Conservation (phyloP, 2,888 invertebrate genomes). For the Ligdia adustata region DNA sequence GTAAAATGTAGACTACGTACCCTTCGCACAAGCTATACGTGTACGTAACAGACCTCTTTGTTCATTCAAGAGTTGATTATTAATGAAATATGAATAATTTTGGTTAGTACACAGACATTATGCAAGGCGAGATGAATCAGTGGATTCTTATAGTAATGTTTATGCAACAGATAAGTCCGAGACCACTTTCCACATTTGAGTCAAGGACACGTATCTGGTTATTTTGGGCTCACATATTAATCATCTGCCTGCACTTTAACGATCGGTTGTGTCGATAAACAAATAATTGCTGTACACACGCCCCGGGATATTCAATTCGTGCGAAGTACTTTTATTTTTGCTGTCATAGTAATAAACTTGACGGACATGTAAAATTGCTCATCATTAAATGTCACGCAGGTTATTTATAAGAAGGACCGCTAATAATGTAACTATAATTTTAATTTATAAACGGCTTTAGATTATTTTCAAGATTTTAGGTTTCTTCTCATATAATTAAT, state of each 20-base stretch:
- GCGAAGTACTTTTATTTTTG: not conserved
- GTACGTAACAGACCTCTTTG: not conserved
- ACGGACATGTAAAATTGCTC: not conserved
- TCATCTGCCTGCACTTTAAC: constrained; percentile 27
- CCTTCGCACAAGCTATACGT: too few species aligned
- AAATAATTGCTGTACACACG: constrained; percentile 17
- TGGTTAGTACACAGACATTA: constrained; percentile 10
- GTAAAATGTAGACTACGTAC: too few species aligned
- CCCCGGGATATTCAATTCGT: not conserved
- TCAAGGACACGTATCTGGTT: constrained; percentile 30
- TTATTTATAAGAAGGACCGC: too few species aligned
- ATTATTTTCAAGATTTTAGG: too few species aligned
- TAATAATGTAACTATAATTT: too few species aligned
- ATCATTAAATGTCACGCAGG: too few species aligned
- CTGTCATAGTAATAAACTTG: not conserved
- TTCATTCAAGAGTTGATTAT: constrained; percentile 3
- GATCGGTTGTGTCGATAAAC: constrained; percentile 22
- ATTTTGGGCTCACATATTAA: constrained; percentile 25
- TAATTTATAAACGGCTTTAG: too few species aligned
- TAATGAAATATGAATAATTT: constrained; percentile 12
- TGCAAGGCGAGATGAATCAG: constrained; percentile 22
- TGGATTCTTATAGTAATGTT: constrained; percentile 17
- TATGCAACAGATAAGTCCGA: constrained; percentile 18
- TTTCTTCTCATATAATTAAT: too few species aligned
- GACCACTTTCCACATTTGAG: constrained; percentile 29